phyloP scores from a whole-genome alignment of 2,113 vertebrate genomes.

The Trematomus loennbergii region DNA sequence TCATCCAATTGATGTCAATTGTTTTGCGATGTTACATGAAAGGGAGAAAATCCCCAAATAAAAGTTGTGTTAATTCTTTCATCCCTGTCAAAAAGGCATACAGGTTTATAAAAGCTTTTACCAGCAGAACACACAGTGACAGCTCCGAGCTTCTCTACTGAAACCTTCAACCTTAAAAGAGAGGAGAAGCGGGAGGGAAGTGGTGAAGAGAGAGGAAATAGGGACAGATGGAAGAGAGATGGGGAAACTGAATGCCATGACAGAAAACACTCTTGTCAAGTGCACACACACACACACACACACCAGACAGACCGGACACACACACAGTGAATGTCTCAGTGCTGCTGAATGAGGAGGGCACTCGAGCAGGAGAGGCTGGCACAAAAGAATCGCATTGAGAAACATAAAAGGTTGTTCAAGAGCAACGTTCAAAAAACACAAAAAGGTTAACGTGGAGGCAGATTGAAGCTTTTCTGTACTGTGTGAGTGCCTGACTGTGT shows the following conservation, averaged over 20 bases:
- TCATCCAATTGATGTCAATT: neutral
- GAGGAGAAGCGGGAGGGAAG: neutral
- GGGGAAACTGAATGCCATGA: constrained; percentile 15
- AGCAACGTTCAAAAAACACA: constrained; percentile 38
- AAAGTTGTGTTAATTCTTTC: no score
- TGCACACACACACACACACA: constrained; percentile 15
- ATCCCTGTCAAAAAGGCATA: no score
- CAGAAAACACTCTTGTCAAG: constrained; percentile 31
- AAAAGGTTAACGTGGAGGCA: constrained; percentile 11
- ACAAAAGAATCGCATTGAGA: constrained; percentile 55
- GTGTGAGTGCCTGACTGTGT: neutral
- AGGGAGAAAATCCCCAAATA: no score
- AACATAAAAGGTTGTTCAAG: constrained; percentile 42
- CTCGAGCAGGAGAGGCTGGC: constrained; percentile 51
- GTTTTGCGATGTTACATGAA: no score
- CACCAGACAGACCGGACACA: neutral
- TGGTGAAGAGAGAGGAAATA: constrained; percentile 3
- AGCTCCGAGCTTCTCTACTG: constrained; percentile 52
- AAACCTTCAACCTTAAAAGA: constrained; percentile 13
- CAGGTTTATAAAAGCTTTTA: constrained; percentile 10
- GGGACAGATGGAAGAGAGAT: constrained; percentile 12
- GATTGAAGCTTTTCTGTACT: neutral
- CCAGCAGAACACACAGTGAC: constrained; percentile 41
- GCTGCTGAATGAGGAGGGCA: constrained; percentile 52
- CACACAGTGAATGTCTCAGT: constrained; percentile 7